Evolutionary conservation across 2,888 invertebrate genomes (phyloP), one percentile per base, ranked within the genome.

Genomic region (Notodonta ziczac): DNA sequence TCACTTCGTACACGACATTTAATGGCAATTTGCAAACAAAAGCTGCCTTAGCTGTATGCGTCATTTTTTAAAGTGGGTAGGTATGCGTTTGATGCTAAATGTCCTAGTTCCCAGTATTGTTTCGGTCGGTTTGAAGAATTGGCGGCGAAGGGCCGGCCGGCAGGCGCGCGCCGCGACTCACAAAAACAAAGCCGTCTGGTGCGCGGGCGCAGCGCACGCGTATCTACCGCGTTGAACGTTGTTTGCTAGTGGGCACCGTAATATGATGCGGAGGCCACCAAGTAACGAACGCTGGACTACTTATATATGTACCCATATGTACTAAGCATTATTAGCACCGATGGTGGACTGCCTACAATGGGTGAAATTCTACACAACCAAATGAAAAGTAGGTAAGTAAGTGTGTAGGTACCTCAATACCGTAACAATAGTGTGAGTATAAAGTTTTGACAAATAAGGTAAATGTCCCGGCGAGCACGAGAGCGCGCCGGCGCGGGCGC

Each of bases 151-250:
- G 79, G 84, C 72, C 75, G 75, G 67, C 76, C 84, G 79, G 79
- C 73, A 79, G 83, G 82, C 87, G 89, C 85, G 86, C 87, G 88
- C 82, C 91, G 86, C 85, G 88, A 87, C 89, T 87, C 76, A 80
- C 91, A 92, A 92, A 91, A 92, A 93, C 90, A 76, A 73, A 82
- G 78, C 81, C 76, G 91, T 87, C 88, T 88, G 86, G 77, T 83
- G 81, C 82, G 67, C 77, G 78, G 78, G 70, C 80, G 81, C 74
- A 72, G 77, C 74, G 78, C 78, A 77, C 78, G 85, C 82, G 82
- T 80, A 80, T 74, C 75, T 73, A 72, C 74, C 72, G 76, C 74
- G 76, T 72, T 73, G 69, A 70, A 69, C 62, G 60, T 70, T 68
- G 73, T 75, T 73, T 58, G 72, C 70, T 72, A 76, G 72, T 72